Conservation (phyloP, 2,888 invertebrate species). For the Meliscaeva auricollis region DNA sequence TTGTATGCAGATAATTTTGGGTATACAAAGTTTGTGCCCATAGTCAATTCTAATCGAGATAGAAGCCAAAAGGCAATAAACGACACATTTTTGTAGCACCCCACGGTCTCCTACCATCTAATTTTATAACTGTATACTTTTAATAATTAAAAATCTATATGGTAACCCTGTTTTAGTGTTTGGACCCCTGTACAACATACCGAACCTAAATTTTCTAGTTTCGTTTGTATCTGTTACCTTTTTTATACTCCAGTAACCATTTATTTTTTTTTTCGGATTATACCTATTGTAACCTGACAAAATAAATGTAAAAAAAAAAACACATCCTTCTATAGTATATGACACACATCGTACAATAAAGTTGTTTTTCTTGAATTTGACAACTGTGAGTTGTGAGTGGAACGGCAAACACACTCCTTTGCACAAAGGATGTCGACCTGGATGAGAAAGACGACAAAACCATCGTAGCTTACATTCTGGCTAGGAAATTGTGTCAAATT, state of each 20-base stretch:
- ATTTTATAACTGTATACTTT: not conserved
- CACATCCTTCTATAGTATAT: conserved; percentile 29
- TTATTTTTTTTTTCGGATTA: conserved; percentile 36
- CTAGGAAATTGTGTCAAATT: conserved; percentile 74
- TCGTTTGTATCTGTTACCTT: conserved; percentile 23
- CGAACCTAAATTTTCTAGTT: conserved; percentile 1
- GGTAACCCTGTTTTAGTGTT: conserved; percentile 13
- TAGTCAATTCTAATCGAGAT: too few species aligned
- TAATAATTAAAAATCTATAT: not conserved
- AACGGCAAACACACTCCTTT: conserved; percentile 10
- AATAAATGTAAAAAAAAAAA: conserved; percentile 23
- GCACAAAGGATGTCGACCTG: conserved; percentile 47
- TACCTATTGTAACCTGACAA: conserved; percentile 22
- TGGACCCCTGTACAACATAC: too few species aligned
- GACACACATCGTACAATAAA: conserved; percentile 36
- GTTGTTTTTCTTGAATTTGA: conserved; percentile 28
- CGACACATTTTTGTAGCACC: too few species aligned
- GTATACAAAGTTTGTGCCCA: too few species aligned
- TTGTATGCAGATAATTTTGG: too few species aligned
- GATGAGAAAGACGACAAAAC: conserved; percentile 36
- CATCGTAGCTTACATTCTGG: conserved; percentile 59
- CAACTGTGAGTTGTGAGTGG: conserved; percentile 29
- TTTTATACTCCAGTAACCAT: conserved; percentile 22
- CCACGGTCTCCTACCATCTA: too few species aligned
- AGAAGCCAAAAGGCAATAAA: too few species aligned